These are phyloP conservation scores for Madoqua kirkii DNA, from an alignment of 2,113 vertebrate species.

Conservation along the genomic window DNA sequence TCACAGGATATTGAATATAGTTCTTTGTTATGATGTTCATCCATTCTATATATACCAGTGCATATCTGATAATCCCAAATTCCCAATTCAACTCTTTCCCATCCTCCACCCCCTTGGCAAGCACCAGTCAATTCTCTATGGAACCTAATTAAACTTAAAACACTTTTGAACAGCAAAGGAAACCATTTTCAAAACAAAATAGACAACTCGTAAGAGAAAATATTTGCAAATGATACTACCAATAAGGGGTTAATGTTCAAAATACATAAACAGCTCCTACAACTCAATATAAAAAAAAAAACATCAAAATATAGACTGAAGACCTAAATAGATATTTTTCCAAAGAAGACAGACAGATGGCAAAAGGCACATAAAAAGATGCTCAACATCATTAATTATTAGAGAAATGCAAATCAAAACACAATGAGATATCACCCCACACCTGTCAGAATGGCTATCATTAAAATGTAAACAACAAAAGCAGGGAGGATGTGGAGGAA, in stretches of 20 bases:
- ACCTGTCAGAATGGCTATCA: not conserved
- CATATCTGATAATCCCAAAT: not conserved
- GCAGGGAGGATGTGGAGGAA: not conserved
- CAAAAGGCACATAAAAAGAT: not conserved
- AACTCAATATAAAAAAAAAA: not conserved
- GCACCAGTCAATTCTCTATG: not conserved
- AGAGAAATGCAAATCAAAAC: not conserved
- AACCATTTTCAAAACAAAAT: not conserved
- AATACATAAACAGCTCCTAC: not conserved
- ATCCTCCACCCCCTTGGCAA: not conserved
- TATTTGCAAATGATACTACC: not conserved
- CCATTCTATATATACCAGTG: not conserved
- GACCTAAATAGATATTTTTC: not conserved
- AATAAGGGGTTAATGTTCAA: not conserved
- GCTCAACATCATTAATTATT: not conserved
- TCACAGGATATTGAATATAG: not conserved
- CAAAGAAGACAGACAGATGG: not conserved
- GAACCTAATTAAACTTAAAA: not conserved
- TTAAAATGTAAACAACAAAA: not conserved
- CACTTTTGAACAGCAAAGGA: not conserved
- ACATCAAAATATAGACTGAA: not conserved
- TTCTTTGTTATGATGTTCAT: not conserved
- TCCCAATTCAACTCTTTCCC: not conserved
- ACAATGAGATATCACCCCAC: not conserved
- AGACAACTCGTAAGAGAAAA: not conserved